A percentile compares a stretch with the other conserved stretches of the same genome.
Evolutionary conservation across 2,888 invertebrate genomes (phyloP).

Genomic region (Phragmatobia fuliginosa): DNA sequence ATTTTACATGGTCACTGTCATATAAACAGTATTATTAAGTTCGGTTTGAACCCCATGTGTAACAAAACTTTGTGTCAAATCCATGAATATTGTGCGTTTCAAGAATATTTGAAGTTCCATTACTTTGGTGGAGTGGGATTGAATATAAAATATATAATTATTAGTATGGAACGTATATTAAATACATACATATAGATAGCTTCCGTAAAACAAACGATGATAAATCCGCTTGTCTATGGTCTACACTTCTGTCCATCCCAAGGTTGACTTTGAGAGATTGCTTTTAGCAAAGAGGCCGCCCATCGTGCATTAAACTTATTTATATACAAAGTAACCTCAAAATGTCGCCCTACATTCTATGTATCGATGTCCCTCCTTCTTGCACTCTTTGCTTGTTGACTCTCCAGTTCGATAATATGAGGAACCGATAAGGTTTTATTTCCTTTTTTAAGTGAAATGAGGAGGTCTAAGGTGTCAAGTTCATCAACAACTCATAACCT

Average conservation of each 20-base stretch:
- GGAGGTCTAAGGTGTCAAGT: not conserved
- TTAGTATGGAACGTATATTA: too few relatives aligned
- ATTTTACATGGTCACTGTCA: too few relatives aligned
- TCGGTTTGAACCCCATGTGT: too few relatives aligned
- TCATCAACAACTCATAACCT: too few relatives aligned
- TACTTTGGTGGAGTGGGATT: too few relatives aligned
- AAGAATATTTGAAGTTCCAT: too few relatives aligned
- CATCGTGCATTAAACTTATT: constrained; percentile 8
- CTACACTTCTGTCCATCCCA: not conserved
- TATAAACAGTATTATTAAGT: too few relatives aligned
- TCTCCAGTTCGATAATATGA: not conserved
- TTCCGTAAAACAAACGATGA: not conserved
- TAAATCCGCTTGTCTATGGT: not conserved
- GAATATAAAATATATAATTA: too few relatives aligned
- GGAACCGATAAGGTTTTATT: not conserved
- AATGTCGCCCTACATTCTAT: not conserved
- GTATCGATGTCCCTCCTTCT: too few relatives aligned
- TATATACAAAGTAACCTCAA: not conserved
- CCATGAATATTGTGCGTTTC: too few relatives aligned
- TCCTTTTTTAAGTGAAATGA: not conserved
- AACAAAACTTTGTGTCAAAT: too few relatives aligned
- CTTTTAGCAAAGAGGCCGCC: not conserved
- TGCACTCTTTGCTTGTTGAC: not conserved
- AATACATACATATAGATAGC: too few relatives aligned
- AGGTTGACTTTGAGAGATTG: not conserved